Evolutionary conservation across 2,797 vertebrate genomes (phyloP).

Genomic region (Melanogrammus aeglefinus): DNA sequence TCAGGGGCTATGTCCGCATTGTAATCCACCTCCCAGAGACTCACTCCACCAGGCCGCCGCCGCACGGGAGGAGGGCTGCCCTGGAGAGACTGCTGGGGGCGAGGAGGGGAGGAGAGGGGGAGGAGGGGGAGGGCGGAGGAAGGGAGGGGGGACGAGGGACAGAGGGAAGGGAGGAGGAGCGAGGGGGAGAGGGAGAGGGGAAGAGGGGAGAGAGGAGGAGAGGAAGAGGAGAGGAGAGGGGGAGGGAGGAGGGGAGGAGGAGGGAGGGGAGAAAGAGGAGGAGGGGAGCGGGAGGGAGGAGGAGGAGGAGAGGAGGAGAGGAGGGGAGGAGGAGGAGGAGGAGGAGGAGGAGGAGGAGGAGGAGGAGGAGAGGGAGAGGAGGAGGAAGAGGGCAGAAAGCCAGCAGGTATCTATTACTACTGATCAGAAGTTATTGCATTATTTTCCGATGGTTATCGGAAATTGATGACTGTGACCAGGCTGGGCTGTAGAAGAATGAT

Average conservation of each 20-base stretch:
- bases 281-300: not conserved
- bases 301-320: not conserved
- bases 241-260: not conserved
- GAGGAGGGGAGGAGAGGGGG: not conserved
- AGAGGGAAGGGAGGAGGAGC: too few relatives aligned
- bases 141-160: too few relatives aligned
- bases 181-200: too few relatives aligned
- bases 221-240: not conserved
- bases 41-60: not conserved
- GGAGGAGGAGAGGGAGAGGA: not conserved
- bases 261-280: not conserved
- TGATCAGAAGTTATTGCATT: not conserved
- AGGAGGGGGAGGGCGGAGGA: not conserved
- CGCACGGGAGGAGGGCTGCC: constrained; percentile 9
- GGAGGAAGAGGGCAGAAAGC: not conserved
- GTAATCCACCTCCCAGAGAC: not conserved
- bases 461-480: constrained; percentile 12
- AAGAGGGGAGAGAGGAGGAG: not conserved
- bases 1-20: not conserved
- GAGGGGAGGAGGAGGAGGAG: not conserved
- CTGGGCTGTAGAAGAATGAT: not conserved
- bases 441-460: too few relatives aligned
- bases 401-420: not conserved
- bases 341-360: not conserved
- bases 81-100: constrained; percentile 2